Conservation (phyloP, 2,888 invertebrate genomes). For the Trichogramma evanescens region DNA sequence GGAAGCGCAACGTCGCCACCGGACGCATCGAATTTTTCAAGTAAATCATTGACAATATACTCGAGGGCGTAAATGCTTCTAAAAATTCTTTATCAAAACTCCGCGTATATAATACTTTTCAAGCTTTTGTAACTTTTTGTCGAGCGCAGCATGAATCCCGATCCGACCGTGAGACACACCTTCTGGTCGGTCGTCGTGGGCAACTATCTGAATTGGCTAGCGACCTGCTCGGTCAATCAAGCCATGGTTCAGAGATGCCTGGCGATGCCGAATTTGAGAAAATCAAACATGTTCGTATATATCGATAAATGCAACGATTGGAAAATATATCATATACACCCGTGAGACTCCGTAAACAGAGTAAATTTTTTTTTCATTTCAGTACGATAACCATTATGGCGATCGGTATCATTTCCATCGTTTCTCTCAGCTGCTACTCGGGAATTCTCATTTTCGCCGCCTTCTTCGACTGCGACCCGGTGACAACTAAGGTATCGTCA, state of each 20-base stretch:
- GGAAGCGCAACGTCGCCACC: slow-evolving; percentile 55
- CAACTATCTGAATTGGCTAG: slow-evolving; percentile 73
- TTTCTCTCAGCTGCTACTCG: slow-evolving; percentile 74
- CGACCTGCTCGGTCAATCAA: slow-evolving; percentile 77
- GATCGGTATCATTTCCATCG: slow-evolving; percentile 65
- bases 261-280: slow-evolving; percentile 64
- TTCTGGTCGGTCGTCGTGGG: slow-evolving; percentile 74
- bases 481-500: slow-evolving; percentile 57
- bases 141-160: slow-evolving; percentile 59
- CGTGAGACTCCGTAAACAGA: too few species aligned
- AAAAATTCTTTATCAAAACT: background rate
- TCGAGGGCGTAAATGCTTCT: background rate
- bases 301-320: background rate
- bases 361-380: slow-evolving; percentile 15
- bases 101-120: too few species aligned
- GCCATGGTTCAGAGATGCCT: slow-evolving; percentile 81
- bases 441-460: slow-evolving; percentile 82
- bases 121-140: too few species aligned
- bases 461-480: slow-evolving; percentile 78
- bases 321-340: too few species aligned
- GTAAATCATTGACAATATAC: slow-evolving; percentile 44
- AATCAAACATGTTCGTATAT: slow-evolving; percentile 61
- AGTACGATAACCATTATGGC: slow-evolving; percentile 74
- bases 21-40: slow-evolving; percentile 67
- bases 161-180: slow-evolving; percentile 72